Base-by-base conservation (phyloP, 2,797 vertebrate genomes). In the Diceros bicornis region DNA sequence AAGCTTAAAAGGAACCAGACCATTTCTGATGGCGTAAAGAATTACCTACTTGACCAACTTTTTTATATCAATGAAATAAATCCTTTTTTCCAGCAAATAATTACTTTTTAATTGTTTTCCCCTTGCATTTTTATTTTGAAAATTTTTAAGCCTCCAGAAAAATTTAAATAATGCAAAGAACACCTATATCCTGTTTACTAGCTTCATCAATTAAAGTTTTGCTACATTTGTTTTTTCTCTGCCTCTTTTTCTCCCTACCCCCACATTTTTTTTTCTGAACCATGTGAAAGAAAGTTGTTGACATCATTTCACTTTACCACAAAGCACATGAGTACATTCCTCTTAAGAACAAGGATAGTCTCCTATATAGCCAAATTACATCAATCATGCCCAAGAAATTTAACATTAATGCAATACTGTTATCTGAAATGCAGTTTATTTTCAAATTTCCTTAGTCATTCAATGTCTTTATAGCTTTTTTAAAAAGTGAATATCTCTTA, bases 71-170 rank as follows among this genome's bases (percentile, higher is more conserved):
- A 2, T 96, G 81, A 93, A 72, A 23, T 85, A 75, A 74, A 32
- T 92, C 25, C 20, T 34, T 92, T 83, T 91, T 75, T 50, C 34
- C 34, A 29, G 66, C 8, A 78, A 55, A 50, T 77, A 66, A 62
- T 64, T 71, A 37, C 6, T 94, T 91, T 86, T 32, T 88, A 95
- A 57, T 69, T 82, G 83, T 89, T 95, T 92, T 93, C 68, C 29
- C 41, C 6, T 91, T 91, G 44, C 4, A 41, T 79, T 89, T 44
- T 72, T 82, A 66, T 86, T 94, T 94, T 83, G 34, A 86, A 83
- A 96, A 34, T n/a, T 78, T 82, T 94, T 16, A 86, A 78, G 88
- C 6, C 61, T 95, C 59, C 16, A 72, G 79, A 90, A 94, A 75
- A 87, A 25, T 72, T 50, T 92, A 89, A 92, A 93, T 47, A 71